Evolutionary conservation across 2,888 invertebrate species (phyloP), one percentile per base, ranked within the genome.

Genomic region (Graphium colonna): DNA sequence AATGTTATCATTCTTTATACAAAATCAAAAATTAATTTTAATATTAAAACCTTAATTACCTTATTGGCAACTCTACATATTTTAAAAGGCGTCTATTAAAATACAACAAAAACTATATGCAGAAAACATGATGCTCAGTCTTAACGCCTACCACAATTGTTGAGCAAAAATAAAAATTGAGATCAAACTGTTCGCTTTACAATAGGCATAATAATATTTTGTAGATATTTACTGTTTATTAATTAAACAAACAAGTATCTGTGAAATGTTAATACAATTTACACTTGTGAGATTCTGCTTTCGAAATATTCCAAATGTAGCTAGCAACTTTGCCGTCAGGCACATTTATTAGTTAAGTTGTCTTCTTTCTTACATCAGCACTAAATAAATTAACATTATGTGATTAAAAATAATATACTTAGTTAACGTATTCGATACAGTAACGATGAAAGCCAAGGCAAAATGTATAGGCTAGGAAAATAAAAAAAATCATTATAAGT

Each of bases 141-240:
- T 10, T 49, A 21, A 44, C 49, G 53, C 53, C 53, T 54, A 40
- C 38, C 3, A 40, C 15, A 44, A 31, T 48, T 21, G 3, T 26
- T n/a, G 9, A 49, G 53, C 53, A 54, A 54, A 33, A 12, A 12
- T n/a, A 16, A 3, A 7, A 49, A 33, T n/a, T 12, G 17, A 15
- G 28, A 28, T 9, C 7, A 4, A 28, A n/a, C 18, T 40, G 21
- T 21, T 33, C 16, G 15, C 28, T 16, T 13, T 28, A 48, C 10
- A 5, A 13, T 40, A 44, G 49, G 44, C 40, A 13, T 15, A 13
- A 44, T 31, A 13, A 8, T 10, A 4, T 5, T 13, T 42, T 39
- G 15, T 46, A 15, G 31, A 45, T 15, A 44, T 38, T 17, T 13
- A 18, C 13, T 39, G 44, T 40, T 31, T 39, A 45, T 51, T 39